Evolutionary conservation across 1,140 invertebrate species (phyloP), one percentile per base, ranked within the genome.

Genomic region (Lethocerus indicus): DNA sequence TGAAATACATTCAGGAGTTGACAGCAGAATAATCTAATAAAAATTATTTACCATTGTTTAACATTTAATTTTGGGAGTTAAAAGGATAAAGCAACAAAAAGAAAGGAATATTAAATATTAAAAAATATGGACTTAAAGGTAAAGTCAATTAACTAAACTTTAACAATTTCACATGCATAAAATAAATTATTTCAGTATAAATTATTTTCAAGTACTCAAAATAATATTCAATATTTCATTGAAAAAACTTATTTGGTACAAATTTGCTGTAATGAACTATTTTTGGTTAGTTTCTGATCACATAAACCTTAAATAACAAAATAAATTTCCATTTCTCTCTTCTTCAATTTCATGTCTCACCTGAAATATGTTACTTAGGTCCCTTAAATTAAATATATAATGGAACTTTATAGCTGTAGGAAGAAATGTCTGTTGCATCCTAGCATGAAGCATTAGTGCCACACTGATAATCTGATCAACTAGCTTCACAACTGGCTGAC

Each of bases 381-480:
- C 92, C 53, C 91, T 69, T 27, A 96, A 66, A 65, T 94, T 96
- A 64, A 94, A 95, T 41, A 86, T 73, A 59, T 96, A 96, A 65
- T 95, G 91, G 64, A 95, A 96, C 64, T 94, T 95, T 28, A 88
- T 71, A 7, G 89, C 90, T 0, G 91, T 95, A 3, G 90, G 90
- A 40, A 93, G 66, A 66, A 94, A 94, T 0, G 72, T 76, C 1
- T 73, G 57, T 0, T 75, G 61, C 0, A 94, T 71, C 64, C 81
- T 86, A n/a, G 69, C 66, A 60, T 95, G 91, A 1, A 94, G 66
- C 3, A 67, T 63, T 3, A 94, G 64, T 0, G 88, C 85, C 2
- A 79, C 72, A 16, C 73, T 64, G 0, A 93, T 75, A 13, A 95
- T 54, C 5, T 64, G 61, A 20, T 73, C 67, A 1, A 68, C 60